Evolutionary conservation across 2,888 invertebrate species (phyloP).

Genomic region (Epistrophe grossulariae): DNA sequence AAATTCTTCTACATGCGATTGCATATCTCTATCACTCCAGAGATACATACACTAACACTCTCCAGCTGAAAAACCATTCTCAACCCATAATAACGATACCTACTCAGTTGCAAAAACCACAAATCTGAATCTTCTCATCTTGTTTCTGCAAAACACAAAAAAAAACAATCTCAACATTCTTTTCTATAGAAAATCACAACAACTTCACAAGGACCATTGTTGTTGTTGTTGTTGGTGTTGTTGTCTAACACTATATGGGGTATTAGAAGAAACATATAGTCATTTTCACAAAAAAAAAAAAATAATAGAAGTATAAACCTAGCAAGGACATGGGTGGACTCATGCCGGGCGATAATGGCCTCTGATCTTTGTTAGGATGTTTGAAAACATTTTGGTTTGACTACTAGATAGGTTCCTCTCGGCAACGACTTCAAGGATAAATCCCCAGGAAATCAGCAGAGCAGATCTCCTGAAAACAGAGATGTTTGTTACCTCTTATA

Average conservation of each 20-base stretch:
- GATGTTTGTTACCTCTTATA: conserved; percentile 16
- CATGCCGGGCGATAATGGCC: conserved; percentile 71
- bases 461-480: conserved; percentile 26
- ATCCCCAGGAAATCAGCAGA: conserved; percentile 55
- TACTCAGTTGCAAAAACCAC: conserved; percentile 45
- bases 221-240: too few species aligned
- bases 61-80: conserved; percentile 17
- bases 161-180: conserved; percentile 12
- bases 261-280: not conserved
- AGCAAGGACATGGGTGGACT: conserved; percentile 59
- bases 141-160: conserved; percentile 19
- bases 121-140: conserved; percentile 38
- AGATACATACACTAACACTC: not conserved
- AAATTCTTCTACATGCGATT: conserved; percentile 36
- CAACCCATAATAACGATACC: conserved; percentile 38
- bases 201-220: not conserved
- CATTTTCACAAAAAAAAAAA: not conserved
- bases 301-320: not conserved
- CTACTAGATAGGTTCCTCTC: conserved; percentile 70
- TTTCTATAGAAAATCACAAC: conserved; percentile 24
- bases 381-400: conserved; percentile 74
- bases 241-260: conserved; percentile 21
- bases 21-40: conserved; percentile 13
- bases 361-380: conserved; percentile 69
- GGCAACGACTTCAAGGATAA: conserved; percentile 67